These are phyloP conservation scores for Capitulum mitella DNA, from an alignment of 2,888 invertebrate genomes.

Conservation along the genomic window DNA sequence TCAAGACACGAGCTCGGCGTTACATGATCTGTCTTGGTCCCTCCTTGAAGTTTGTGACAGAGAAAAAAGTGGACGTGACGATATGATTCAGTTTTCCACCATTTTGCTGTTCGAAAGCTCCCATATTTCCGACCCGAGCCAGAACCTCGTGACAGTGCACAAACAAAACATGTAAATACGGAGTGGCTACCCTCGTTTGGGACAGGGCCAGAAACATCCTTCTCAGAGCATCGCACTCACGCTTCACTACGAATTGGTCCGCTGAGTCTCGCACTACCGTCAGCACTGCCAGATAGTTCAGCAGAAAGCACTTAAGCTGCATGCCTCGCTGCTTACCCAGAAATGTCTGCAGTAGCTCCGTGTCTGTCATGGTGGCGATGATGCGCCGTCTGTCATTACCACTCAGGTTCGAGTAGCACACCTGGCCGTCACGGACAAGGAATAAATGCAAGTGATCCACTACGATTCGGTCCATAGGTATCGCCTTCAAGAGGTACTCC, in stretches of 20 bases:
- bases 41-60: neutral
- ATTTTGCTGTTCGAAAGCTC: too few species aligned
- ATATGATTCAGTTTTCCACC: too few species aligned
- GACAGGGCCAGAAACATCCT: neutral
- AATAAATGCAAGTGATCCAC: neutral
- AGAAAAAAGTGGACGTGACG: too few species aligned
- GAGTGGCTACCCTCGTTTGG: too few species aligned
- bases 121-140: neutral
- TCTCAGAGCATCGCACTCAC: neutral
- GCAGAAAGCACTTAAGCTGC: neutral
- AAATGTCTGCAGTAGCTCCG: neutral
- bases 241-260: too few species aligned
- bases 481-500: neutral
- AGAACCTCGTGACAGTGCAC: neutral
- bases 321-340: neutral
- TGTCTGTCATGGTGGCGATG: too few species aligned
- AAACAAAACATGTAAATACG: neutral
- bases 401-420: too few species aligned
- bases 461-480: too few species aligned
- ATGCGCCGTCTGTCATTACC: neutral
- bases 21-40: neutral
- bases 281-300: neutral
- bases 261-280: too few species aligned
- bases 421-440: too few species aligned
- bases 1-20: neutral